These are phyloP conservation scores for Passer montanus DNA, from an alignment of 2,113 vertebrate species.

Conservation along the genomic window DNA sequence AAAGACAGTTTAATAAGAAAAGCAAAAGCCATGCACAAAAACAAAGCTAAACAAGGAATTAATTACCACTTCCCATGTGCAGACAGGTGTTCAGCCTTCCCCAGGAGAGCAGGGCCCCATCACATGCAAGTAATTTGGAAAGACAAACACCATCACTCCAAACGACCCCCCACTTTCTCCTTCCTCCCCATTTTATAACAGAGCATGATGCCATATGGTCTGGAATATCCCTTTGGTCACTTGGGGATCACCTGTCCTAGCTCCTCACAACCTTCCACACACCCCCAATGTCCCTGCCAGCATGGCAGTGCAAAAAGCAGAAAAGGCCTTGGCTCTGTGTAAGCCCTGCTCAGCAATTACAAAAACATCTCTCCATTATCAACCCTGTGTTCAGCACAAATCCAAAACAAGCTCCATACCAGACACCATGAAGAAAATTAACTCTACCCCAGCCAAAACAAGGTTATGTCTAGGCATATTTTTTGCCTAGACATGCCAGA, in stretches of 20 bases:
- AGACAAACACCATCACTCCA: background rate
- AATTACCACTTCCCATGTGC: background rate
- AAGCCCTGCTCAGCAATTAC: background rate
- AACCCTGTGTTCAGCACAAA: background rate
- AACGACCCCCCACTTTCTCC: rapidly evolving
- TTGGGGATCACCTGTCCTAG: background rate
- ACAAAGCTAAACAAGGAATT: background rate
- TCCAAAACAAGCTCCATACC: background rate
- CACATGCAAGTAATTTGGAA: background rate
- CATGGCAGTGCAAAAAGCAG: background rate
- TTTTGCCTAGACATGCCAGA: background rate
- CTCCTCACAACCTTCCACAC: background rate
- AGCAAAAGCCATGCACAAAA: background rate
- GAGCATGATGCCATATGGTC: rapidly evolving
- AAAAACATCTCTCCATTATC: background rate
- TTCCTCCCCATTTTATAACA: background rate
- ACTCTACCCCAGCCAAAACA: background rate
- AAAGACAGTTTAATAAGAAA: background rate
- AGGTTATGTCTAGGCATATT: background rate
- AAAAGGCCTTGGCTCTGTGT: background rate
- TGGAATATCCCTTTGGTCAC: background rate
- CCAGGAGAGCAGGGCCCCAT: background rate
- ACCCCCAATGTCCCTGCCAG: rapidly evolving
- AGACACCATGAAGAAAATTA: background rate
- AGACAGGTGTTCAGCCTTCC: background rate